A percentile compares a stretch with the other conserved stretches of the same genome.
Conservation (phyloP, 2,888 invertebrate genomes). For the Eupithecia abbreviata region DNA sequence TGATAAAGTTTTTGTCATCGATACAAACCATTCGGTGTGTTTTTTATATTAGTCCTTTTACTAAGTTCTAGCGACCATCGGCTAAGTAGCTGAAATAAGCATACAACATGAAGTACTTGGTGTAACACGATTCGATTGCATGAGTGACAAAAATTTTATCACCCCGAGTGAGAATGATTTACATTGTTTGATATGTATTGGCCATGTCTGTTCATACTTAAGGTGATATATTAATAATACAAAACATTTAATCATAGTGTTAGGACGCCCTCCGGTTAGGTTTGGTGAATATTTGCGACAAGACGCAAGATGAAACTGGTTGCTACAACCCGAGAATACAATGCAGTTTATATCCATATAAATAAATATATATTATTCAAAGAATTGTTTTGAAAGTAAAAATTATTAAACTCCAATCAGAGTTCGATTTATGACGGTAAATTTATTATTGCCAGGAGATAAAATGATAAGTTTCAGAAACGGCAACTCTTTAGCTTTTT, state of each 20-base stretch:
- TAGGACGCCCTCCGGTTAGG: background rate
- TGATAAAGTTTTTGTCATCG: slow-evolving; percentile 4
- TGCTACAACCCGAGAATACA: background rate
- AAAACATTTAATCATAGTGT: background rate
- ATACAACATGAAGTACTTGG: background rate
- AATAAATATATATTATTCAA: background rate
- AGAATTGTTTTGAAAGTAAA: background rate
- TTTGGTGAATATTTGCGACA: background rate
- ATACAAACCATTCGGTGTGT: background rate
- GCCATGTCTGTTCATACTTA: background rate
- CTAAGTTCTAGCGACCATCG: background rate
- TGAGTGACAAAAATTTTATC: background rate
- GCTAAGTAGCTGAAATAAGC: background rate
- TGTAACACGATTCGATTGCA: background rate
- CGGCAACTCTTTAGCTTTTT: background rate
- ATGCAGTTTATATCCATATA: background rate
- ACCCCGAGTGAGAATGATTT: background rate
- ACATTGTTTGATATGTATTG: background rate
- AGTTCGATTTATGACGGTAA: background rate
- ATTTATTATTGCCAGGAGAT: background rate
- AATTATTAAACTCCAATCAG: background rate
- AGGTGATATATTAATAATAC: background rate
- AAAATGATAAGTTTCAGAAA: background rate
- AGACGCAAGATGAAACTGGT: background rate
- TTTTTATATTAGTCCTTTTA: background rate